phyloP scores from a whole-genome alignment of 2,888 invertebrate species.

The Holacanthella duospinosa region DNA sequence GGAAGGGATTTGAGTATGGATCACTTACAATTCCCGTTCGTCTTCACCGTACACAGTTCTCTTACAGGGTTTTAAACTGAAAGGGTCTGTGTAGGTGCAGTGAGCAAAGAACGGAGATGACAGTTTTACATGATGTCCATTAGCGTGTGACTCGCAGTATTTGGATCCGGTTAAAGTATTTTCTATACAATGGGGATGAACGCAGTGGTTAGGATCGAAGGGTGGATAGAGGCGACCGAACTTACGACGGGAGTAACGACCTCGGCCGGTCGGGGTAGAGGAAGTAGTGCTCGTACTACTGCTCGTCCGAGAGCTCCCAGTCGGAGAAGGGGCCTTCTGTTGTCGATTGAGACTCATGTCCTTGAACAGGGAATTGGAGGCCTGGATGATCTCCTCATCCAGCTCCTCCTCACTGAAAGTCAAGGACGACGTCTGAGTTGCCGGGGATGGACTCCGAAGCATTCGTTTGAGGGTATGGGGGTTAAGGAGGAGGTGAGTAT shows the following conservation, averaged over 20 bases:
- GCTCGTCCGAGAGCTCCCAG: not conserved
- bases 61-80: not conserved
- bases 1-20: too few species aligned
- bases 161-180: not conserved
- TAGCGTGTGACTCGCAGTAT: not conserved
- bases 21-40: not conserved
- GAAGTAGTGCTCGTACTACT: not conserved
- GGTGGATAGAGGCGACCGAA: not conserved
- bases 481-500: not conserved
- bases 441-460: not conserved
- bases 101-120: not conserved
- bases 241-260: not conserved
- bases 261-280: not conserved
- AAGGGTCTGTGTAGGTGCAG: not conserved
- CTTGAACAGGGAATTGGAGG: not conserved
- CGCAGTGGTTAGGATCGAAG: slow-evolving; percentile 1
- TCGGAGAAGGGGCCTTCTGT: not conserved
- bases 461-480: not conserved
- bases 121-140: not conserved
- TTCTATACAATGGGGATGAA: not conserved
- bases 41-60: not conserved
- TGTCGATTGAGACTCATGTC: not conserved
- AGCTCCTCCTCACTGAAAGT: not conserved
- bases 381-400: not conserved
- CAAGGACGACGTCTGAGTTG: not conserved